Conservation (phyloP, 2,888 invertebrate species). For the Mesochorus sp. region DNA sequence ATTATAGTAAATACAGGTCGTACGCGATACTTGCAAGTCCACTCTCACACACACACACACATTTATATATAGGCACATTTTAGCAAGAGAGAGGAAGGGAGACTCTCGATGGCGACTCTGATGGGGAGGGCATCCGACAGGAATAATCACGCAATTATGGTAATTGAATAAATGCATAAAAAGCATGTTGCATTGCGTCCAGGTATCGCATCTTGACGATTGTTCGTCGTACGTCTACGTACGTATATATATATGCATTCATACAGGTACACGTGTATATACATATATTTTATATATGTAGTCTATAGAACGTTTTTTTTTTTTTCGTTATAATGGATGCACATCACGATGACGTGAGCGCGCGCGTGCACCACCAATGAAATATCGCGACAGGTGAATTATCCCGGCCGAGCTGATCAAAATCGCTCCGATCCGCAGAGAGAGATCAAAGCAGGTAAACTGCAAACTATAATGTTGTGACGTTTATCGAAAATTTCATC, state of each 20-base stretch:
- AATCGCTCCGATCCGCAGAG: constrained; percentile 43
- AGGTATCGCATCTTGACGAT: constrained; percentile 62
- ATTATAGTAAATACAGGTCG: constrained; percentile 45
- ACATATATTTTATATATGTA: neutral
- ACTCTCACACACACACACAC: too few relatives aligned
- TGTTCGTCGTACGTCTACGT: constrained; percentile 39
- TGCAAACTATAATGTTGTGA: constrained; percentile 25
- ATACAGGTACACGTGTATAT: neutral
- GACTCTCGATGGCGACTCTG: constrained; percentile 36
- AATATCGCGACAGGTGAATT: constrained; percentile 62
- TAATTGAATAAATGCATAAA: constrained; percentile 79
- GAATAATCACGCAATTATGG: constrained; percentile 80
- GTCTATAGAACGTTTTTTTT: constrained; percentile 15
- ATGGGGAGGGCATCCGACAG: constrained; percentile 59
- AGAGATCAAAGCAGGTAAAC: neutral
- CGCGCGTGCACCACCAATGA: constrained; percentile 57
- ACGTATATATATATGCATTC: neutral
- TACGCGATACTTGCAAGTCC: constrained; percentile 41
- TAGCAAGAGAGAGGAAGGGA: constrained; percentile 7
- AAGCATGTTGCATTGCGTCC: constrained; percentile 66
- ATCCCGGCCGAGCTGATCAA: constrained; percentile 51
- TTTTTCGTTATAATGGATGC: constrained; percentile 54
- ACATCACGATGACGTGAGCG: constrained; percentile 60
- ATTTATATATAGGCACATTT: constrained; percentile 34
- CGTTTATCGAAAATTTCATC: constrained; percentile 43